Conservation (phyloP, 2,797 vertebrate species). For the Atherinosoma microstoma region DNA sequence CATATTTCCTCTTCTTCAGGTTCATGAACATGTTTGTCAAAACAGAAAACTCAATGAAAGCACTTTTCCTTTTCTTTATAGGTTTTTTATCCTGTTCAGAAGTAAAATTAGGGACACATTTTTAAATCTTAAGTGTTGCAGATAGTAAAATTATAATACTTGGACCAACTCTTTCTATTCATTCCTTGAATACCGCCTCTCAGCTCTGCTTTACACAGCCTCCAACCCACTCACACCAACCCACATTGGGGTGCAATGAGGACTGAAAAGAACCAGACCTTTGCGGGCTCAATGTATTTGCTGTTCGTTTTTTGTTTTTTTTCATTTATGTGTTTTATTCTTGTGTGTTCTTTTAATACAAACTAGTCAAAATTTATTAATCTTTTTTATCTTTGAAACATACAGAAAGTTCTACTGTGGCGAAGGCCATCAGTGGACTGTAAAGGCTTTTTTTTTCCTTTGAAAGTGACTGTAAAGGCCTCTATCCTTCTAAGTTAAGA, state of each 20-base stretch:
- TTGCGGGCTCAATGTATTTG: background rate
- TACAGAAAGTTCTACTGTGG: background rate
- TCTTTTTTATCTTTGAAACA: background rate
- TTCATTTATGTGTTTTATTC: conserved; percentile 39
- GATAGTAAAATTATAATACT: no score
- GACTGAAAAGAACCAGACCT: conserved; percentile 35
- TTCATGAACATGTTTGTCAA: background rate
- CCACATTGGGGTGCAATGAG: conserved; percentile 33
- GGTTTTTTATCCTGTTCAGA: conserved; percentile 6
- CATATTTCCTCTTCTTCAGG: background rate
- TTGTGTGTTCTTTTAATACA: conserved; percentile 2
- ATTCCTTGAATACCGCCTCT: conserved; percentile 31
- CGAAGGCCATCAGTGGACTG: background rate
- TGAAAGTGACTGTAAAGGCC: no score
- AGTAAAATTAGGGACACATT: conserved; percentile 22
- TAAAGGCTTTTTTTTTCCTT: background rate
- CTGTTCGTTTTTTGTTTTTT: conserved; percentile 9
- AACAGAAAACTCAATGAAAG: background rate
- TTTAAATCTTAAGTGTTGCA: conserved; percentile 7
- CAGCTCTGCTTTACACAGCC: conserved; percentile 32
- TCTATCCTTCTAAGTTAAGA: no score
- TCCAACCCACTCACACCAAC: conserved; percentile 54
- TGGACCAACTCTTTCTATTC: conserved; percentile 30
- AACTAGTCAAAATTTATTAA: background rate
- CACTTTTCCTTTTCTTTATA: background rate